Conservation (phyloP, 2,113 vertebrate species). For the Sitta europaea region DNA sequence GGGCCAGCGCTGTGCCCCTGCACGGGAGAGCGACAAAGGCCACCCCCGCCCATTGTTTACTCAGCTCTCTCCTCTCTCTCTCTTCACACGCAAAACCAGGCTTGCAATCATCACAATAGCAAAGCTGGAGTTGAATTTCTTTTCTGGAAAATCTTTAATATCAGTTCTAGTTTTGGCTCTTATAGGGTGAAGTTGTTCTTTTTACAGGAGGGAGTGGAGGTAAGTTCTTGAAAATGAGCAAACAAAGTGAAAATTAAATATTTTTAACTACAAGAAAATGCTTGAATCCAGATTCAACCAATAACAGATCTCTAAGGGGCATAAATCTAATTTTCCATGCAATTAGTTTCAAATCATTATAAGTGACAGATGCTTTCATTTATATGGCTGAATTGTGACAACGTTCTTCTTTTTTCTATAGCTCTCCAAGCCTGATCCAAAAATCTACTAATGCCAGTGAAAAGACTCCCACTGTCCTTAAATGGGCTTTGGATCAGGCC, state of each 20-base stretch:
- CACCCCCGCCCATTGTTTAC: neutral
- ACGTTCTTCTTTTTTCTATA: neutral
- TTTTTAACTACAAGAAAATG: neutral
- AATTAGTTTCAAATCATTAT: constrained; percentile 27
- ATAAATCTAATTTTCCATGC: constrained; percentile 30
- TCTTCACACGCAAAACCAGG: neutral
- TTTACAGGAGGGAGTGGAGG: neutral
- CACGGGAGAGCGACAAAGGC: neutral
- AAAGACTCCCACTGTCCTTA: constrained; percentile 2
- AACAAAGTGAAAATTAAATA: constrained; percentile 15
- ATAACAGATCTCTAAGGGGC: neutral
- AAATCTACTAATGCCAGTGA: neutral
- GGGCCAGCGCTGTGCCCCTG: neutral
- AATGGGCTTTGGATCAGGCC: neutral
- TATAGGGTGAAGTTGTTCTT: neutral
- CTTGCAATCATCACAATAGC: neutral
- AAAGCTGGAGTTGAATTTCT: neutral
- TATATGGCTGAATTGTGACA: constrained; percentile 12
- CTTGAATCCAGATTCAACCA: neutral
- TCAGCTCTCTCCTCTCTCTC: neutral
- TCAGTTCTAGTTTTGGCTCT: neutral
- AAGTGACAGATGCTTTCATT: constrained; percentile 28
- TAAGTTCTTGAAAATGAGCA: constrained; percentile 2
- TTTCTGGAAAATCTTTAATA: neutral
- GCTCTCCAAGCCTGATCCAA: neutral